Conservation (phyloP, 1,140 invertebrate genomes). For the Rhopalosiphum padi region DNA sequence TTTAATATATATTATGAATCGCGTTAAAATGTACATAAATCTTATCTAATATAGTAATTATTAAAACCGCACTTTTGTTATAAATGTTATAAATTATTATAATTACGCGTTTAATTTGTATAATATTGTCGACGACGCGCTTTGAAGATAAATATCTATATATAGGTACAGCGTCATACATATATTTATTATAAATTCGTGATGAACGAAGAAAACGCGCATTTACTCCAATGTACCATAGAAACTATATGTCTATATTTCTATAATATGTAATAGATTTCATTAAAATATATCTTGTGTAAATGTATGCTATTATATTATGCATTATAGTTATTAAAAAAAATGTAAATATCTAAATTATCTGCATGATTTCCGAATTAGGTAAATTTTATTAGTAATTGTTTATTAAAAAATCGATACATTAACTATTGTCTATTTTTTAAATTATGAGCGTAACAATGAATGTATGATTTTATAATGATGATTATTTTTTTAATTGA, state of each 20-base stretch:
- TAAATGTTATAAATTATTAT: constrained; percentile 12
- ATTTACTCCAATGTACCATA: neutral
- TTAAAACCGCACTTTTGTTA: neutral
- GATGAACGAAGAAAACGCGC: neutral
- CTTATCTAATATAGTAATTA: constrained; percentile 19
- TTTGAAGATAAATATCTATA: neutral
- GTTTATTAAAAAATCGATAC: neutral
- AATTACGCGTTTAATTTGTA: neutral
- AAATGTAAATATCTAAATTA: neutral
- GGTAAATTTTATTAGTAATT: neutral
- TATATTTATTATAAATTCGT: neutral
- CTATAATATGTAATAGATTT: neutral
- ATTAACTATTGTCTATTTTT: neutral
- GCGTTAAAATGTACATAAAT: neutral
- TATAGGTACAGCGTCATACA: neutral
- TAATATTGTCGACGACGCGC: neutral
- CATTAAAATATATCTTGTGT: neutral
- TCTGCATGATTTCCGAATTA: neutral
- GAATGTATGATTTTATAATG: no score
- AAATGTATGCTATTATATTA: no score
- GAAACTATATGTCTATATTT: no score
- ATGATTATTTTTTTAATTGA: no score
- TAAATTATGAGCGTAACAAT: no score
- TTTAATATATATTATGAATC: neutral
- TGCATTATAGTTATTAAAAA: neutral